Evolutionary conservation across 2,113 vertebrate species (phyloP).

Genomic region (Bufo gargarizans): DNA sequence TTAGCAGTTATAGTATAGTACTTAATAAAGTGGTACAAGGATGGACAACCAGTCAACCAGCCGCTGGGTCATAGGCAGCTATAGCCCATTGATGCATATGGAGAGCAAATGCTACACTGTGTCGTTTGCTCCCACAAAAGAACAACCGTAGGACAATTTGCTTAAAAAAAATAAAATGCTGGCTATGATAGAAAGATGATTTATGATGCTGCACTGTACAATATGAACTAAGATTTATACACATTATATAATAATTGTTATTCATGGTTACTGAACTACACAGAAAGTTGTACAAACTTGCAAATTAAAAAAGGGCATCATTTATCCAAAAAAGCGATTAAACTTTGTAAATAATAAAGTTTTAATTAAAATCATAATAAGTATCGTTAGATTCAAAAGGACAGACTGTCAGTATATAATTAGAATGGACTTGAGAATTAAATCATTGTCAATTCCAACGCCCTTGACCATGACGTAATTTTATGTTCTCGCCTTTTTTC

Average conservation of each 20-base stretch:
- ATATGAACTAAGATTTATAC: constrained; percentile 35
- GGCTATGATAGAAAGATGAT: background rate
- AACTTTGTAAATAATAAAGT: constrained; percentile 41
- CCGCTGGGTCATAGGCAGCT: no score
- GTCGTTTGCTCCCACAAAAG: no score
- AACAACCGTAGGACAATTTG: no score
- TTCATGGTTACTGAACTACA: constrained; percentile 45
- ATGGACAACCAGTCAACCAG: no score
- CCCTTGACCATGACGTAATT: constrained; percentile 22
- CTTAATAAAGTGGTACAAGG: no score
- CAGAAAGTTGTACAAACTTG: constrained; percentile 12
- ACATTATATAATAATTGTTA: constrained; percentile 30
- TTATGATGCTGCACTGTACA: constrained; percentile 25
- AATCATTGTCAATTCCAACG: constrained; percentile 34
- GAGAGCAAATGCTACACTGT: no score
- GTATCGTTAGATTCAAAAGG: background rate
- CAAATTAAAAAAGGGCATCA: background rate
- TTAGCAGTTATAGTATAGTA: no score
- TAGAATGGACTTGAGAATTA: constrained; percentile 44
- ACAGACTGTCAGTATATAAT: constrained; percentile 26
- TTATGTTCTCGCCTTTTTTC: background rate
- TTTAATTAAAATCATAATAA: constrained; percentile 47
- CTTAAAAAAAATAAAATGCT: background rate
- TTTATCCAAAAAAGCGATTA: constrained; percentile 26
- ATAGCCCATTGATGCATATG: no score